Evolutionary conservation across 2,888 invertebrate genomes (phyloP).

Genomic region (Melieria crassipennis): DNA sequence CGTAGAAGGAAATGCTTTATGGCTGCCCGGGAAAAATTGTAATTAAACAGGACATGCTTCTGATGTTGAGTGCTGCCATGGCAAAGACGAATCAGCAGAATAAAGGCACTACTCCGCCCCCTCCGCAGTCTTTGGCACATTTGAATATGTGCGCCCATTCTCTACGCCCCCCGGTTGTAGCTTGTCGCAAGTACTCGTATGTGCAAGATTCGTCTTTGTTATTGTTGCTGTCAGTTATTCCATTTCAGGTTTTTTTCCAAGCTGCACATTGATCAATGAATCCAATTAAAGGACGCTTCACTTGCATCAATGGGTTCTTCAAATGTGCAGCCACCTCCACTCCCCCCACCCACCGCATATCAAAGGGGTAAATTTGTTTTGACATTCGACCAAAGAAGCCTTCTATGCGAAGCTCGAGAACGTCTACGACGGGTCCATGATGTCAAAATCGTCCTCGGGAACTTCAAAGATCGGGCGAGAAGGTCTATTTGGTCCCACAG

Average conservation of each 20-base stretch:
- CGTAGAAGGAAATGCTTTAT: constrained; percentile 44
- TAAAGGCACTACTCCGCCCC: background rate
- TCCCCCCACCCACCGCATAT: no score
- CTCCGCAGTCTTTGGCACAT: background rate
- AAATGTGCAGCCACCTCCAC: constrained; percentile 5
- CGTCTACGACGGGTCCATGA: no score
- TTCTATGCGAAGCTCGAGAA: no score
- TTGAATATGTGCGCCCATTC: background rate
- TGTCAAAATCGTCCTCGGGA: no score
- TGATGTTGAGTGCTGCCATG: constrained; percentile 30
- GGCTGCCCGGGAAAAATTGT: constrained; percentile 45
- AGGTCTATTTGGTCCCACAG: no score
- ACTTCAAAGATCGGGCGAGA: no score
- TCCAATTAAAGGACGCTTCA: constrained; percentile 41
- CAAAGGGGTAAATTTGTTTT: no score
- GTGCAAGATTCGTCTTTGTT: background rate
- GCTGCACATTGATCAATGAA: constrained; percentile 36
- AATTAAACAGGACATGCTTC: constrained; percentile 49
- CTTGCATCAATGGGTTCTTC: constrained; percentile 32
- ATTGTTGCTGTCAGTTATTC: constrained; percentile 13
- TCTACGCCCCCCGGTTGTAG: no score
- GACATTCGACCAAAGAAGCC: no score
- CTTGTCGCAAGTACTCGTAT: no score
- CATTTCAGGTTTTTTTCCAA: constrained; percentile 24
- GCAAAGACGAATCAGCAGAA: constrained; percentile 7